Evolutionary conservation across 2,113 vertebrate species (phyloP).

Genomic region (Talpa occidentalis): DNA sequence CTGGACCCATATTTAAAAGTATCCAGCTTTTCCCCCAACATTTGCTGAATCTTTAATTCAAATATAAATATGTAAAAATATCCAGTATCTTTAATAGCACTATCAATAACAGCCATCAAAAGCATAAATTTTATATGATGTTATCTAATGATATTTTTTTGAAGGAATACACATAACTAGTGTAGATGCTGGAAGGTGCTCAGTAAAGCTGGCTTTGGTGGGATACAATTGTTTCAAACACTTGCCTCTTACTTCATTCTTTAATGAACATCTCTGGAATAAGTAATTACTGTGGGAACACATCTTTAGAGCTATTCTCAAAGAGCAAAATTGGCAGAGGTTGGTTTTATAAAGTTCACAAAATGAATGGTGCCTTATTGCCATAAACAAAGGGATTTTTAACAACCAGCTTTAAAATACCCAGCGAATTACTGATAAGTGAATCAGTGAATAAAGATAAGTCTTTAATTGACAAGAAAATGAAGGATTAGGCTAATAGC

Average conservation of each 20-base stretch:
- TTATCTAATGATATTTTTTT: neutral
- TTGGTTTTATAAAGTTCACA: constrained; percentile 90
- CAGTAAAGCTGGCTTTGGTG: constrained; percentile 79
- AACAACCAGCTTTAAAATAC: constrained; percentile 91
- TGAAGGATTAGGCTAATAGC: constrained; percentile 90
- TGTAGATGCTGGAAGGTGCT: constrained; percentile 81
- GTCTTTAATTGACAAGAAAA: constrained; percentile 91
- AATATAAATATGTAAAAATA: constrained; percentile 60
- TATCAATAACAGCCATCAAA: neutral
- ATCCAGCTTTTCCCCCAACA: constrained; percentile 69
- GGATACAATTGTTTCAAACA: constrained; percentile 85
- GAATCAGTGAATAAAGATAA: constrained; percentile 91
- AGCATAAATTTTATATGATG: neutral
- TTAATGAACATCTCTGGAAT: constrained; percentile 89
- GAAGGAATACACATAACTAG: constrained; percentile 20
- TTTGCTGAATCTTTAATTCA: constrained; percentile 77
- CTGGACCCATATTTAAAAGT: constrained; percentile 72
- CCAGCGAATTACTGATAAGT: constrained; percentile 88
- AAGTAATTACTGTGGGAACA: constrained; percentile 92
- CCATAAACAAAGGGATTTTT: constrained; percentile 90
- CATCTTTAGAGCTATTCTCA: constrained; percentile 90
- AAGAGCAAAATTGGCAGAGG: constrained; percentile 90
- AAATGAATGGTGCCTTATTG: constrained; percentile 91
- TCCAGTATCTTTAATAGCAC: neutral
- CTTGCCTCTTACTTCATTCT: constrained; percentile 89